Percentiles rank a stretch among this genome's conserved stretches.
phyloP scores from a whole-genome alignment of 2,797 vertebrate species.

The Tenualosa ilisha region DNA sequence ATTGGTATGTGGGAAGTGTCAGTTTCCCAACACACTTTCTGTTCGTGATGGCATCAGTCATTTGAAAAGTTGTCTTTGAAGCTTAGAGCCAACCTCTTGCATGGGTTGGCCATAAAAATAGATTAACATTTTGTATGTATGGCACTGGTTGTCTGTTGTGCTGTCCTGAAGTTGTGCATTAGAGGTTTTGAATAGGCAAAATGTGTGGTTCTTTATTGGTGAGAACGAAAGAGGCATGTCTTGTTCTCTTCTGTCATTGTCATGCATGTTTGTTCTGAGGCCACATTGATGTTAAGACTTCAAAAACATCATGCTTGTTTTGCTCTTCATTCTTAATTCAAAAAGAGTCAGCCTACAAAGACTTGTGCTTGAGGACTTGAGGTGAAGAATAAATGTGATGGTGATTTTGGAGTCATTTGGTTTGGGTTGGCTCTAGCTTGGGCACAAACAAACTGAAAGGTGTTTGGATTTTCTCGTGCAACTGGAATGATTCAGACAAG shows the following conservation, averaged over 20 bases:
- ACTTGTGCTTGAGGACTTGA: background rate
- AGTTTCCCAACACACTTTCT: slow-evolving; percentile 15
- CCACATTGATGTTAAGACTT: background rate
- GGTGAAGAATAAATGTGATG: background rate
- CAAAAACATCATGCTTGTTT: background rate
- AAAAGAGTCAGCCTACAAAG: background rate
- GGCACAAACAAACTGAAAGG: background rate
- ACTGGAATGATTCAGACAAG: background rate
- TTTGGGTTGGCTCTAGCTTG: background rate
- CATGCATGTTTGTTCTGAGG: background rate
- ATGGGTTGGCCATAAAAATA: background rate
- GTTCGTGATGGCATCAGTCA: slow-evolving; percentile 20
- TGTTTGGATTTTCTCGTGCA: background rate
- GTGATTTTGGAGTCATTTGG: background rate
- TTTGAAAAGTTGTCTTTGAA: background rate
- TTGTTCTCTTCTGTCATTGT: background rate
- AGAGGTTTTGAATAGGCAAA: background rate
- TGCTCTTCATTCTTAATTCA: background rate
- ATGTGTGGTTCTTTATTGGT: background rate
- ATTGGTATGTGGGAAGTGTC: slow-evolving; percentile 21
- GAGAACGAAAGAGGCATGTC: background rate
- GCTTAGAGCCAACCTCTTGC: background rate
- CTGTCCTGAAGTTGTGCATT: background rate
- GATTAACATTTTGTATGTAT: background rate
- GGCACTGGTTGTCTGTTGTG: background rate